A percentile compares a stretch with the other conserved stretches of the same genome.
phyloP scores from a whole-genome alignment of 2,113 vertebrate species.

The Heliornis fulica region DNA sequence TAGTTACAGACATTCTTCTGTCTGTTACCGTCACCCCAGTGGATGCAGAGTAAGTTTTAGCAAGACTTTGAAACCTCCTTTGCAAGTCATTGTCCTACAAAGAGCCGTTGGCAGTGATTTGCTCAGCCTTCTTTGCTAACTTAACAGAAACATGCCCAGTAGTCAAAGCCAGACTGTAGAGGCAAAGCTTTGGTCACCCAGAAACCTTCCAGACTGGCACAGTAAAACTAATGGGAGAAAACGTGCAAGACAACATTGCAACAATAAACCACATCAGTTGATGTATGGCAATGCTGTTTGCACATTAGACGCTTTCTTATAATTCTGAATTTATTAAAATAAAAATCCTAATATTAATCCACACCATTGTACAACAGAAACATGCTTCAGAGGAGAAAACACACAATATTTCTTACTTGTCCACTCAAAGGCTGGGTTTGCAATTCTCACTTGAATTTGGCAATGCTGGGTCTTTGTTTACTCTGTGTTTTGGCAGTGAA shows the following conservation, averaged over 20 bases:
- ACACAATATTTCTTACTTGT: background rate
- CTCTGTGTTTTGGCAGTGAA: background rate
- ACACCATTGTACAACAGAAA: background rate
- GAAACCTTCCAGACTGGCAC: background rate
- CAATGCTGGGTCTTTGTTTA: background rate
- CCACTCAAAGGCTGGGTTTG: background rate
- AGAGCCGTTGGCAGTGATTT: background rate
- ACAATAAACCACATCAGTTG: background rate
- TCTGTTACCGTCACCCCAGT: background rate
- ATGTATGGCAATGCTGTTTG: background rate
- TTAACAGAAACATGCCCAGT: background rate
- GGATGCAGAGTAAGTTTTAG: background rate
- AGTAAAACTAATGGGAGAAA: background rate
- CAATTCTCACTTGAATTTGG: background rate
- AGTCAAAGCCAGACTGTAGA: background rate
- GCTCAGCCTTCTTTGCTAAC: background rate
- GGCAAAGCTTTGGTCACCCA: background rate
- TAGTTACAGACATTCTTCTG: background rate
- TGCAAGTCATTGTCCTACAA: background rate
- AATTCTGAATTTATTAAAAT: background rate
- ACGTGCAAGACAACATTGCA: fast-evolving
- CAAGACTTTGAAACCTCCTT: background rate
- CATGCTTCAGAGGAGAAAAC: background rate
- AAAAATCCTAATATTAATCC: background rate
- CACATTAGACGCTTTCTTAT: fast-evolving